phyloP scores from a whole-genome alignment of 2,888 invertebrate genomes.

The Chorisops tibialis region DNA sequence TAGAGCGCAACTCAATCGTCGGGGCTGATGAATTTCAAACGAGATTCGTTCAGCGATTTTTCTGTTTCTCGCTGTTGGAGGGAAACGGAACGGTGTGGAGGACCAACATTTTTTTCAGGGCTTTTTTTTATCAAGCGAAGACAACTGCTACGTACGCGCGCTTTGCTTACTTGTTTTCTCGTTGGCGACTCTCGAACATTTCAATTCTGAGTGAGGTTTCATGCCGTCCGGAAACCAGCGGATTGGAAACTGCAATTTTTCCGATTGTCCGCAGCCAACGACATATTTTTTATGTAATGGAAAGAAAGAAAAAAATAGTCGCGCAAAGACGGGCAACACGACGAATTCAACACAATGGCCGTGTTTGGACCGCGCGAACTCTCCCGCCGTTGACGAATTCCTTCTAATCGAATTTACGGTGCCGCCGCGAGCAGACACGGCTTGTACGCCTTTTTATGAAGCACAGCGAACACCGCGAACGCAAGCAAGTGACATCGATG shows the following conservation, averaged over 20 bases:
- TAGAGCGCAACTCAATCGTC: background rate
- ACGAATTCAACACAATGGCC: constrained; percentile 17
- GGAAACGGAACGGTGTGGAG: constrained; percentile 7
- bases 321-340: constrained; percentile 6
- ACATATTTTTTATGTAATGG: constrained; percentile 32
- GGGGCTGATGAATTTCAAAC: no score
- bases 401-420: background rate
- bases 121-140: no score
- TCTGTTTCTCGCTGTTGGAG: constrained; percentile 28
- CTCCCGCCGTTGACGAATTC: background rate
- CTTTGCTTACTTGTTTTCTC: constrained; percentile 38
- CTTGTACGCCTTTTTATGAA: background rate
- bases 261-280: constrained; percentile 11
- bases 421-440: background rate
- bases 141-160: no score
- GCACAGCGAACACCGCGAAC: constrained; percentile 16
- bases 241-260: constrained; percentile 7
- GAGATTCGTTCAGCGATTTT: no score
- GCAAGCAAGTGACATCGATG: constrained; percentile 18
- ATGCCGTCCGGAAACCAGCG: constrained; percentile 45
- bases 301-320: constrained; percentile 31
- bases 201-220: constrained; percentile 52
- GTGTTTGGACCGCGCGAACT: constrained; percentile 1
- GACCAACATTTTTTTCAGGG: no score
- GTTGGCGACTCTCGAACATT: constrained; percentile 46